Evolutionary conservation across 2,797 vertebrate species (phyloP).

Genomic region (Falco berigora): DNA sequence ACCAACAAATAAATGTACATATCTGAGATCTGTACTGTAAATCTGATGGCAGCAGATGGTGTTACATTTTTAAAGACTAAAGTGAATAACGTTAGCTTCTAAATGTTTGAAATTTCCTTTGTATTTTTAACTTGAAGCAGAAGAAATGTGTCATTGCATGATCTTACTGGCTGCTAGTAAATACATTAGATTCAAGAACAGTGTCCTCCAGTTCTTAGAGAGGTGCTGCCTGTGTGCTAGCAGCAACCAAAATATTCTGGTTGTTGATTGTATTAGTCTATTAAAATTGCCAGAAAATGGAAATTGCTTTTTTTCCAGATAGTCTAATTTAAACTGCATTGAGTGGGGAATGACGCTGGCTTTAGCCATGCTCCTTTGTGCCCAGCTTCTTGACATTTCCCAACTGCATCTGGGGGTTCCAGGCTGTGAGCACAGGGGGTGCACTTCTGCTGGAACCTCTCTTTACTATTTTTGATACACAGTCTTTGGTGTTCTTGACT

Average conservation of each 20-base stretch:
- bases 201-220: background rate
- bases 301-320: background rate
- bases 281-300: background rate
- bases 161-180: background rate
- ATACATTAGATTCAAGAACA: background rate
- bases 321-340: background rate
- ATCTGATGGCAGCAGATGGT: conserved; percentile 39
- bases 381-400: background rate
- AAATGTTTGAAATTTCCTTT: conserved; percentile 33
- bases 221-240: background rate
- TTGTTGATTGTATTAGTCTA: background rate
- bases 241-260: background rate
- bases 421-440: background rate
- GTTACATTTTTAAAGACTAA: conserved; percentile 42
- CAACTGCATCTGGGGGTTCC: background rate
- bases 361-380: background rate
- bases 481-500: background rate
- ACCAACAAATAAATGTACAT: background rate
- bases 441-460: background rate
- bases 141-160: background rate
- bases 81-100: conserved; percentile 5
- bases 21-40: conserved; percentile 30
- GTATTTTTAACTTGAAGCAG: conserved; percentile 36
- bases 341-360: background rate
- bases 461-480: background rate